Percentiles rank a stretch among this genome's conserved stretches.
Evolutionary conservation across 1,140 invertebrate species (phyloP).

Genomic region (Oppia nitens): DNA sequence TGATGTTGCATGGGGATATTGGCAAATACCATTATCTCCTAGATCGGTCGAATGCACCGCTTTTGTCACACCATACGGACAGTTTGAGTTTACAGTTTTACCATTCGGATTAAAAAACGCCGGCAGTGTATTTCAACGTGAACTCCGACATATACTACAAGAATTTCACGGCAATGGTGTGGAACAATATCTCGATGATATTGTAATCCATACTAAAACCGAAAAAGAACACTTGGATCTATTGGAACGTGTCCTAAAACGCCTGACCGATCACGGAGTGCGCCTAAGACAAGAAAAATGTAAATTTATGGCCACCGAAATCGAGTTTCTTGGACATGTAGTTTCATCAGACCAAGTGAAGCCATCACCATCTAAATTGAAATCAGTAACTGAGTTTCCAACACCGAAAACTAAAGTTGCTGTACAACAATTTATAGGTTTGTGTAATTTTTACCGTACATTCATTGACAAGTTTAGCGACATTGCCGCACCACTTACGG

Average conservation of each 20-base stretch:
- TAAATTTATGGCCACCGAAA: not conserved
- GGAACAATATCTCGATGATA: slow-evolving; percentile 23
- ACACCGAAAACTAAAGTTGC: slow-evolving; percentile 17
- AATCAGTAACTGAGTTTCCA: slow-evolving; percentile 16
- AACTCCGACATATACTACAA: slow-evolving; percentile 20
- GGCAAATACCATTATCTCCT: slow-evolving; percentile 13
- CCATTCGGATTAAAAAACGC: slow-evolving; percentile 24
- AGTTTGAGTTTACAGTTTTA: slow-evolving; percentile 16
- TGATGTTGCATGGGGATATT: slow-evolving; percentile 15
- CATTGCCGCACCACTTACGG: slow-evolving; percentile 25
- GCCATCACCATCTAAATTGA: not conserved
- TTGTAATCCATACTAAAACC: slow-evolving; percentile 13
- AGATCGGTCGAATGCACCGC: slow-evolving; percentile 10
- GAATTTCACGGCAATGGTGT: slow-evolving; percentile 11
- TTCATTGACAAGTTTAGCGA: slow-evolving; percentile 24
- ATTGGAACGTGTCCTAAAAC: slow-evolving; percentile 20
- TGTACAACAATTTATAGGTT: slow-evolving; percentile 24
- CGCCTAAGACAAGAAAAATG: not conserved
- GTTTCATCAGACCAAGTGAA: slow-evolving; percentile 3
- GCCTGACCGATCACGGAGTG: slow-evolving; percentile 24
- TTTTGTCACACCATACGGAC: slow-evolving; percentile 7
- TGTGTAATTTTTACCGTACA: slow-evolving; percentile 24
- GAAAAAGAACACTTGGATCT: slow-evolving; percentile 2
- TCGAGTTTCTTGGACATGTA: slow-evolving; percentile 3
- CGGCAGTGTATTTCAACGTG: slow-evolving; percentile 23